Percentiles rank a stretch among this genome's conserved stretches.
phyloP scores from a whole-genome alignment of 2,888 invertebrate species.

The Nudaria mundana region DNA sequence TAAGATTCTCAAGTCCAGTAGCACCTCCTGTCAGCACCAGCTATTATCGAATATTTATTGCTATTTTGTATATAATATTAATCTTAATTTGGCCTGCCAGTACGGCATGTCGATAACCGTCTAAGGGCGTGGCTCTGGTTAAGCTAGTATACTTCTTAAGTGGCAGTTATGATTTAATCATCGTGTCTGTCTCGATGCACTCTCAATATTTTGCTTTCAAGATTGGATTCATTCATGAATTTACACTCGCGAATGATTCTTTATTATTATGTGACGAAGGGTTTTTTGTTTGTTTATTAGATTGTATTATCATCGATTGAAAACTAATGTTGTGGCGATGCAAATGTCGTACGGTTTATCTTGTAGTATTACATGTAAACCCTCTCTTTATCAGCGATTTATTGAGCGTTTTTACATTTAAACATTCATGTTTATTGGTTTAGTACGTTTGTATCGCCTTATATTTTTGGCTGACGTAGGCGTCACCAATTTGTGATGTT shows the following conservation, averaged over 20 bases:
- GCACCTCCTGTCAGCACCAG: too few relatives aligned
- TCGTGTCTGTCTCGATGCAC: slow-evolving; percentile 63
- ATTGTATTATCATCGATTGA: slow-evolving; percentile 46
- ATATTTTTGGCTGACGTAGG: slow-evolving; percentile 67
- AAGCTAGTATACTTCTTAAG: slow-evolving; percentile 66
- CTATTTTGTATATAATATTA: slow-evolving; percentile 43
- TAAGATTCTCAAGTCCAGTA: too few relatives aligned
- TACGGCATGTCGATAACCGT: slow-evolving; percentile 55
- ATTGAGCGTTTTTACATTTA: slow-evolving; percentile 65
- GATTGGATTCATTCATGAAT: slow-evolving; percentile 54
- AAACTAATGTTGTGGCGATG: slow-evolving; percentile 44
- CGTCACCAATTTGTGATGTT: slow-evolving; percentile 64
- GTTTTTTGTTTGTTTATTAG: slow-evolving; percentile 23
- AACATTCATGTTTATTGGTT: slow-evolving; percentile 67
- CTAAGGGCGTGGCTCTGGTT: slow-evolving; percentile 56
- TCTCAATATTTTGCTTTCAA: slow-evolving; percentile 65
- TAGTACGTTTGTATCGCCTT: slow-evolving; percentile 43
- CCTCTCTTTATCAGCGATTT: slow-evolving; percentile 70
- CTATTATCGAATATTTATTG: slow-evolving; percentile 57
- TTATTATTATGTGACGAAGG: slow-evolving; percentile 22
- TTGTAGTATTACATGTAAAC: slow-evolving; percentile 61
- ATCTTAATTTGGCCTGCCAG: slow-evolving; percentile 59
- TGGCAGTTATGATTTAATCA: slow-evolving; percentile 68
- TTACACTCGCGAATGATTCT: slow-evolving; percentile 25
- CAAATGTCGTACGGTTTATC: slow-evolving; percentile 59